A percentile compares a stretch with the other conserved stretches of the same genome.
Conservation (phyloP, 2,888 invertebrate species). For the Trissolcus brochymenae region DNA sequence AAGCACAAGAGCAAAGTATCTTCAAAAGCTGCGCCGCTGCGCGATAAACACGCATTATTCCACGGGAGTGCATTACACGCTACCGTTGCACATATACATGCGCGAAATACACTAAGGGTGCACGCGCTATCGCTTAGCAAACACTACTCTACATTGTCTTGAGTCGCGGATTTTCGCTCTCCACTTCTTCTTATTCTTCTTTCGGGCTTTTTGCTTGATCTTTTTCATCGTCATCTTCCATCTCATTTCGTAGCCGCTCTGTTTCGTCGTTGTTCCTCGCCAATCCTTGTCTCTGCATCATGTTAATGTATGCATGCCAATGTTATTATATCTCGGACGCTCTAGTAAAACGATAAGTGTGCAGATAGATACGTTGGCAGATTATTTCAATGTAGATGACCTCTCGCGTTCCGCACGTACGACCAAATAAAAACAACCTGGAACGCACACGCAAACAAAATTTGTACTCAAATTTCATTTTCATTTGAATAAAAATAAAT, state of each 20-base stretch:
- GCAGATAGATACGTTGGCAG: conserved; percentile 57
- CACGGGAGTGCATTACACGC: conserved; percentile 59
- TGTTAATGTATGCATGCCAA: conserved; percentile 53
- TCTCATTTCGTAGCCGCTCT: conserved; percentile 4
- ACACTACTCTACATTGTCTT: conserved; percentile 58
- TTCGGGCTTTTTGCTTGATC: conserved; percentile 8
- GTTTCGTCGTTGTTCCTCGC: conserved; percentile 11
- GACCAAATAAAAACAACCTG: conserved; percentile 50
- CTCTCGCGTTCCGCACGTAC: conserved; percentile 49
- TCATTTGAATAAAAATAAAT: too few relatives aligned
- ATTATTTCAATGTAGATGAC: conserved; percentile 47
- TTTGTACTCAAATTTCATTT: too few relatives aligned
- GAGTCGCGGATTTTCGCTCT: conserved; percentile 52
- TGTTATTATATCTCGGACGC: conserved; percentile 54
- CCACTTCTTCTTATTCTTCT: conserved; percentile 29
- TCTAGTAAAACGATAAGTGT: conserved; percentile 52
- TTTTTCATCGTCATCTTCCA: conserved; percentile 5
- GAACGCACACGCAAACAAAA: conserved; percentile 15
- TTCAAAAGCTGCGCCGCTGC: conserved; percentile 61
- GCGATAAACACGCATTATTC: conserved; percentile 64
- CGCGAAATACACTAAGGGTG: conserved; percentile 48
- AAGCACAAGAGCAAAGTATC: conserved; percentile 34
- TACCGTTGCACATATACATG: conserved; percentile 57
- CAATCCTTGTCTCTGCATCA: conserved; percentile 5
- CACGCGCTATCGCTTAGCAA: conserved; percentile 49